Evolutionary conservation across 2,888 invertebrate genomes (phyloP).

Genomic region (Colostygia pectinataria): DNA sequence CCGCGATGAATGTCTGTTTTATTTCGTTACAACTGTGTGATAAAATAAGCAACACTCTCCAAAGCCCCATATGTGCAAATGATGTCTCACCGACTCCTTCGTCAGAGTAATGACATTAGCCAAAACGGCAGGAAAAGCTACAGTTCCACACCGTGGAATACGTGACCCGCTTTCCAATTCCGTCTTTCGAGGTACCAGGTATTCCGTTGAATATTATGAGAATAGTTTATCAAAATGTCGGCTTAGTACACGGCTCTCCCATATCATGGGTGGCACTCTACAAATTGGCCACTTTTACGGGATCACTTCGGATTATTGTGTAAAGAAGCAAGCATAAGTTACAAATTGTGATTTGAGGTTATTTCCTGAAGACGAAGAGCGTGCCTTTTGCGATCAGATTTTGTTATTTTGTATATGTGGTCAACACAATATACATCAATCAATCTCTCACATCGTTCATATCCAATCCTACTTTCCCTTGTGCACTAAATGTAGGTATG

Average conservation of each 20-base stretch:
- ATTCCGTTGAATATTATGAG: constrained; percentile 57
- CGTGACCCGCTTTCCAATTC: constrained; percentile 55
- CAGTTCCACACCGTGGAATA: constrained; percentile 50
- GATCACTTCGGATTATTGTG: constrained; percentile 54
- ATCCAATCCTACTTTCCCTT: no score
- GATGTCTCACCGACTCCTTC: constrained; percentile 41
- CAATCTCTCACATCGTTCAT: no score
- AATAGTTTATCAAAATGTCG: constrained; percentile 70
- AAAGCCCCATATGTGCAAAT: constrained; percentile 28
- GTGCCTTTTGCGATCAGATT: constrained; percentile 19
- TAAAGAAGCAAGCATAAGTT: constrained; percentile 42
- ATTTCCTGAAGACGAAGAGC: constrained; percentile 14
- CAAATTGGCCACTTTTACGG: constrained; percentile 64
- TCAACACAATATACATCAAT: no score
- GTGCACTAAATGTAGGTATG: no score
- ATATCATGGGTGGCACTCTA: constrained; percentile 55
- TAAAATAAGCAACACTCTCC: constrained; percentile 14
- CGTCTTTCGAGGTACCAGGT: constrained; percentile 31
- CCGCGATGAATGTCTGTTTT: constrained; percentile 10
- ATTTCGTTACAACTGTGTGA: constrained; percentile 9
- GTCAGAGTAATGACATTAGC: constrained; percentile 64
- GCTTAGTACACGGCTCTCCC: constrained; percentile 49
- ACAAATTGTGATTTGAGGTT: constrained; percentile 36
- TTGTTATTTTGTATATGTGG: not conserved
- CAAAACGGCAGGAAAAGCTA: constrained; percentile 66